phyloP scores from a whole-genome alignment of 2,113 vertebrate genomes.

The Tachysurus fulvidraco region DNA sequence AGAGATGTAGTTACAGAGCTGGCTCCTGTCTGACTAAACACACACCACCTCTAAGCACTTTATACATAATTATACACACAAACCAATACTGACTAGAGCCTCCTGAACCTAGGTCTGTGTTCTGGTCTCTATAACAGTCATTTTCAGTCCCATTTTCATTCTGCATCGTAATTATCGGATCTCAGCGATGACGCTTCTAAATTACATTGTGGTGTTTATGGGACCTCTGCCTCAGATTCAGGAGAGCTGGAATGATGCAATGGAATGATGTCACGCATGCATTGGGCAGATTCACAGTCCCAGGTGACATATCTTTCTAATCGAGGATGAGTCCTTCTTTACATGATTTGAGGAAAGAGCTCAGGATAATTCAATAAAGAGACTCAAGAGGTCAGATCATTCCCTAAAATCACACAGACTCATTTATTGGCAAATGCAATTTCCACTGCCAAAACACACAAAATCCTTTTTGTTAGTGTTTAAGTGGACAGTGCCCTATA shows the following conservation, averaged over 20 bases:
- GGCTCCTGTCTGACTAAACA: slow-evolving; percentile 48
- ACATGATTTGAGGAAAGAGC: slow-evolving; percentile 28
- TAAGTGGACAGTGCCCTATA: slow-evolving; percentile 23
- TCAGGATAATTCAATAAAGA: slow-evolving; percentile 36
- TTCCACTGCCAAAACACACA: slow-evolving; percentile 40
- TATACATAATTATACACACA: slow-evolving; percentile 47
- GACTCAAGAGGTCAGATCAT: slow-evolving; percentile 32
- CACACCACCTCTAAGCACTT: slow-evolving; percentile 15
- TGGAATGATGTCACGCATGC: slow-evolving; percentile 33
- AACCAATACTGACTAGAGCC: slow-evolving; percentile 28
- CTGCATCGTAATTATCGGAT: slow-evolving; percentile 67
- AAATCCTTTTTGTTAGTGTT: slow-evolving; percentile 30
- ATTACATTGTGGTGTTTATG: slow-evolving; percentile 64
- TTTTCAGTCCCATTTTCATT: slow-evolving; percentile 48
- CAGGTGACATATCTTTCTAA: not conserved
- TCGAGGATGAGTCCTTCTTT: slow-evolving; percentile 35
- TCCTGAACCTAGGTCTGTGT: slow-evolving; percentile 47
- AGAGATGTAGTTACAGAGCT: slow-evolving; percentile 22
- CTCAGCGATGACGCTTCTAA: slow-evolving; percentile 55
- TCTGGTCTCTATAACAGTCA: slow-evolving; percentile 48
- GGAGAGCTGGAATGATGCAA: slow-evolving; percentile 58
- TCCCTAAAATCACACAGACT: slow-evolving; percentile 36
- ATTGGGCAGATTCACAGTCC: slow-evolving; percentile 17
- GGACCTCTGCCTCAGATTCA: slow-evolving; percentile 64
- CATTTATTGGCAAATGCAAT: slow-evolving; percentile 37